A percentile compares a stretch with the other conserved stretches of the same genome.
Evolutionary conservation across 1,140 invertebrate species (phyloP).

Genomic region (Latrodectus geometricus): DNA sequence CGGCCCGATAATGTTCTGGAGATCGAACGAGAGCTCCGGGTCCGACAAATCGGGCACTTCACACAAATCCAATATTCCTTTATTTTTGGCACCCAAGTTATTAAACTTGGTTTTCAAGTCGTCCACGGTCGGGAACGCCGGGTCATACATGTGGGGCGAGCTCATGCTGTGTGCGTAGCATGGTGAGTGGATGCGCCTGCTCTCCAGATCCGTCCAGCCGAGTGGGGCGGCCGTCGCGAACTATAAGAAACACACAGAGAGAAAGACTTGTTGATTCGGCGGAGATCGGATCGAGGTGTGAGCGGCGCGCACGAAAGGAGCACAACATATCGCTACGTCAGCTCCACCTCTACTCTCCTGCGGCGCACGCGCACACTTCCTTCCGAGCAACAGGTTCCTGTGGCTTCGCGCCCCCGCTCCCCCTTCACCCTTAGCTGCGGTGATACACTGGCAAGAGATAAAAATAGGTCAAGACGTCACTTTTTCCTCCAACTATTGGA

Average conservation of each 20-base stretch:
- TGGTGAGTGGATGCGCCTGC: constrained; percentile 47
- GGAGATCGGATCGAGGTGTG: constrained; percentile 22
- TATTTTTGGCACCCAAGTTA: background rate
- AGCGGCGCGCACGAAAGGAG: constrained; percentile 10
- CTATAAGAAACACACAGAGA: background rate
- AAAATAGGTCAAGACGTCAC: constrained; percentile 52
- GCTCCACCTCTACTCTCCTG: constrained; percentile 30
- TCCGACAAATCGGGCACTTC: constrained; percentile 62
- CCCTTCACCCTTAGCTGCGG: background rate
- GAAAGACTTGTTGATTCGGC: constrained; percentile 31
- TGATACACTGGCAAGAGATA: background rate
- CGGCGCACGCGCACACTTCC: constrained; percentile 5
- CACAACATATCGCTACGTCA: constrained; percentile 24
- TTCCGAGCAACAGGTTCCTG: constrained; percentile 48
- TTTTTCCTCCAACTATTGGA: constrained; percentile 3
- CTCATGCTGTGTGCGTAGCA: constrained; percentile 62
- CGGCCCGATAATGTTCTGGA: constrained; percentile 63
- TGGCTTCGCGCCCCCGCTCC: background rate
- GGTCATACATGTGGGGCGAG: constrained; percentile 62
- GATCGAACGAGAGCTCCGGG: constrained; percentile 64
- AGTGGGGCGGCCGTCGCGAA: constrained; percentile 61
- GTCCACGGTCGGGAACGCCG: constrained; percentile 40
- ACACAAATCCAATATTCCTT: constrained; percentile 1
- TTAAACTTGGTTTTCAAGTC: constrained; percentile 18
- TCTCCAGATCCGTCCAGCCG: constrained; percentile 46